Conservation (phyloP, 2,113 vertebrate genomes). For the Phrynosoma platyrhinos region DNA sequence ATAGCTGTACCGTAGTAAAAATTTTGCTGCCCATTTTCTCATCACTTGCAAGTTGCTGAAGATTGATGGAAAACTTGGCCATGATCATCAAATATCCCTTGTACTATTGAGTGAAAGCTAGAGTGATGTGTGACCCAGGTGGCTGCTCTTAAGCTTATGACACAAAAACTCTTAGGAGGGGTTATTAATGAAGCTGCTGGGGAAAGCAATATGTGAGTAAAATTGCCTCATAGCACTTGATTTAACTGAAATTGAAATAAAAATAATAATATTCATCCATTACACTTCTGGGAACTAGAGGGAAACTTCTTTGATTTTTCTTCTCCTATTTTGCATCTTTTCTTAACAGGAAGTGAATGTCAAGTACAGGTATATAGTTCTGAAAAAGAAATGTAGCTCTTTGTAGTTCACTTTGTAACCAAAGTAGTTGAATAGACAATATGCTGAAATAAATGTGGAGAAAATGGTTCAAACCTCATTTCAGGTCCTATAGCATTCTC, state of each 20-base stretch:
- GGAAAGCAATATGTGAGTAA: neutral
- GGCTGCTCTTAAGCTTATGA: neutral
- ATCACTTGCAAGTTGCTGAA: constrained; percentile 4
- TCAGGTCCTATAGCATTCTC: neutral
- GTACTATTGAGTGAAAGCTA: constrained; percentile 29
- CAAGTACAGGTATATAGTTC: neutral
- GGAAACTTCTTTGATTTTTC: neutral
- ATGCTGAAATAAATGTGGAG: neutral
- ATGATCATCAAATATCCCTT: constrained; percentile 36
- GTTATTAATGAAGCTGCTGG: constrained; percentile 17
- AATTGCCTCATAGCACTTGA: neutral
- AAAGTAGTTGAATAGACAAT: neutral
- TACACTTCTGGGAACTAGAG: neutral
- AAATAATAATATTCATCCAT: constrained; percentile 20
- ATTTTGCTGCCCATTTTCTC: constrained; percentile 42
- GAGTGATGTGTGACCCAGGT: constrained; percentile 7
- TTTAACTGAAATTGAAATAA: constrained; percentile 34
- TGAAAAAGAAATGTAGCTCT: neutral
- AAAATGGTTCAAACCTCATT: neutral
- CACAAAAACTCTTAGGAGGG: constrained; percentile 26
- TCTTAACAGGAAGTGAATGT: neutral
- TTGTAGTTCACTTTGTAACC: neutral
- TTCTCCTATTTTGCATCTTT: neutral
- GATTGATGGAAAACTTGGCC: constrained; percentile 24
- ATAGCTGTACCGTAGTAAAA: constrained; percentile 40